Evolutionary conservation across 2,113 vertebrate genomes (phyloP).

Genomic region (Camelus bactrianus): DNA sequence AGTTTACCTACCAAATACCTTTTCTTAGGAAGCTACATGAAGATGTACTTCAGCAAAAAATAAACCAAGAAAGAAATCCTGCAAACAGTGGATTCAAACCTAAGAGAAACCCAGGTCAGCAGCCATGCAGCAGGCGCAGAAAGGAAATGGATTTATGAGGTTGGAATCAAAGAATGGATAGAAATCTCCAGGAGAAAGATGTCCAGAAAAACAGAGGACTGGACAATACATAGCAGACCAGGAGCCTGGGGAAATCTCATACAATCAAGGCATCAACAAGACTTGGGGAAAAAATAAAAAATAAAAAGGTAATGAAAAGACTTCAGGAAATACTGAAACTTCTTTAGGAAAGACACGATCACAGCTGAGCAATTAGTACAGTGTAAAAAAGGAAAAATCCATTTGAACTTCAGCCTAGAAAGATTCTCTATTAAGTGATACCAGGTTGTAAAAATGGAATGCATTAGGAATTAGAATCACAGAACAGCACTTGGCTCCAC

Average conservation of each 20-base stretch:
- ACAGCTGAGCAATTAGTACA: not conserved
- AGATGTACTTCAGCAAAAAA: not conserved
- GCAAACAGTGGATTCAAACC: not conserved
- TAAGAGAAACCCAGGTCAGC: not conserved
- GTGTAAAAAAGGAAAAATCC: not conserved
- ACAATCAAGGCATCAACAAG: slow-evolving; percentile 16
- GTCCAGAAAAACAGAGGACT: not conserved
- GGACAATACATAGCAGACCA: not conserved
- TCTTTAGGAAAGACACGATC: slow-evolving; percentile 1
- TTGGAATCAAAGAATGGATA: not conserved
- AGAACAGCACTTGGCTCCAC: not conserved
- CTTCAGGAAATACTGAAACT: slow-evolving; percentile 36
- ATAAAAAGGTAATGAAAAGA: not conserved
- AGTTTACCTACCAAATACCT: not conserved
- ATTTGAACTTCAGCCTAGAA: not conserved
- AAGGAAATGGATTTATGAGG: not conserved
- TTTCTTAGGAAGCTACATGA: not conserved
- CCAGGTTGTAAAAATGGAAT: not conserved
- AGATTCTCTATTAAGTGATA: not conserved
- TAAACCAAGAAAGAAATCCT: slow-evolving; percentile 15
- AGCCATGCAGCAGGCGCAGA: not conserved
- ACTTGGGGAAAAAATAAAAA: not conserved
- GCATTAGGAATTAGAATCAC: not conserved
- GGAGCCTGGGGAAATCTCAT: slow-evolving; percentile 18
- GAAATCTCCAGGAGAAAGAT: not conserved